Conservation (phyloP, 2,797 vertebrate species). For the Crenuchus spilurus region DNA sequence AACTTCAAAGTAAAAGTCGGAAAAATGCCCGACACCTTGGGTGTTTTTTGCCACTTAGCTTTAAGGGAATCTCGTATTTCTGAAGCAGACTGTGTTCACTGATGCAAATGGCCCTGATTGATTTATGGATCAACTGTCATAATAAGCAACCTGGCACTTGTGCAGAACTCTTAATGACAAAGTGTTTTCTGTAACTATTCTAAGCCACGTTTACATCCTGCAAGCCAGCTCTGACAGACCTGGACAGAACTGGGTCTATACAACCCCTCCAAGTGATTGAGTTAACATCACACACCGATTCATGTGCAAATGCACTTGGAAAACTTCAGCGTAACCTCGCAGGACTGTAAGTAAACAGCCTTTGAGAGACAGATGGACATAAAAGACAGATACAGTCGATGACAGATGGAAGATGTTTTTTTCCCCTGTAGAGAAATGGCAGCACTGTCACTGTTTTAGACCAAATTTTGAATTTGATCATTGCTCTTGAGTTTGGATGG, state of each 20-base stretch:
- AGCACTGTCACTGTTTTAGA: slow-evolving; percentile 17
- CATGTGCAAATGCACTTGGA: slow-evolving; percentile 47
- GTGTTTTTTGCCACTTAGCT: slow-evolving; percentile 2
- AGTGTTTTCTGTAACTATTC: neutral
- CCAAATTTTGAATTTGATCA: neutral
- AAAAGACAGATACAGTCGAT: slow-evolving; percentile 43
- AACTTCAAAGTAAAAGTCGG: slow-evolving; percentile 26
- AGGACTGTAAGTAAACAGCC: slow-evolving; percentile 47
- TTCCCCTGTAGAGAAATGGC: slow-evolving; percentile 16
- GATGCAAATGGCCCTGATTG: neutral
- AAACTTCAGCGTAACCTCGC: slow-evolving; percentile 45
- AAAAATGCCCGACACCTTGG: neutral
- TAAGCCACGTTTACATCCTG: neutral
- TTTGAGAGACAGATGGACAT: slow-evolving; percentile 58
- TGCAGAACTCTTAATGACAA: neutral
- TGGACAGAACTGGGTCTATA: slow-evolving; percentile 26
- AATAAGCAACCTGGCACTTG: neutral
- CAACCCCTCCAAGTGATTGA: slow-evolving; percentile 36
- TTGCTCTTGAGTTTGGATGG: slow-evolving; percentile 14
- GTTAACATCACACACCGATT: slow-evolving; percentile 44
- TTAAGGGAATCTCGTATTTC: slow-evolving; percentile 4
- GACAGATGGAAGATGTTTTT: slow-evolving; percentile 45
- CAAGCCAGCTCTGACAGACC: slow-evolving; percentile 12
- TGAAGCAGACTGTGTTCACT: neutral
- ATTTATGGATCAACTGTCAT: neutral